Evolutionary conservation across 1,140 invertebrate genomes (phyloP), one percentile per base, ranked within the genome.

Genomic region (Stenopsyche tienmushanensis): DNA sequence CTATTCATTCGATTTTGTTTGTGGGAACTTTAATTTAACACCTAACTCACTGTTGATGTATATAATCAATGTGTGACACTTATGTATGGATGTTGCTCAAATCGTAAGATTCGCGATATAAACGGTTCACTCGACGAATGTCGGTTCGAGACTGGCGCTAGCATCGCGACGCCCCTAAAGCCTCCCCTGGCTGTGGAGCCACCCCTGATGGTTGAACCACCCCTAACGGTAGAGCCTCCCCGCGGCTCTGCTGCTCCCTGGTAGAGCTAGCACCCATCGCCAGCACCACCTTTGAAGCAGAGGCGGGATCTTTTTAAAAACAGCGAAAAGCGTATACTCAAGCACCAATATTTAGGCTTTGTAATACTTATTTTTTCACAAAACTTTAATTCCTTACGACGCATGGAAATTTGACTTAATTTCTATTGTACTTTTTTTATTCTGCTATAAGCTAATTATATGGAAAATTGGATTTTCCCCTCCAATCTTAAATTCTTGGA

Each of bases 111-210:
- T n/a, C n/a, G n/a, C n/a, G n/a, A n/a, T n/a, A n/a, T n/a, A n/a
- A 34, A 34, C 29, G 29, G 29, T 34, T 47, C 17, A 47, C 44
- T 5, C 44, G 44, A 15, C 44, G 44, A 18, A 47, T 47, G 44
- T 47, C 18, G 44, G 17, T 20, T 20, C 5, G 44, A 47, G 44
- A 47, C 44, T 47, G 44, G 44, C 44, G 44, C 44, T 47, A 15
- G 44, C 44, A 15, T 47, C 44, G 44, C 44, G 44, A 47, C 44
- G 44, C 44, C 44, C 44, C 18, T 20, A 47, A 18, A 47, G 10
- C 18, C 44, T 8, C 44, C 44, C 8, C 29, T 34, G 5, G 29
- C 29, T 8, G 44, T 18, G 44, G 17, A 9, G 17, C 44, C 10
- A 5, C 44, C 44, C 44, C 44, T 15, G 18, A 8, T n/a, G 34